phyloP scores from a whole-genome alignment of 2,888 invertebrate genomes.

The Synergus laeviventris region DNA sequence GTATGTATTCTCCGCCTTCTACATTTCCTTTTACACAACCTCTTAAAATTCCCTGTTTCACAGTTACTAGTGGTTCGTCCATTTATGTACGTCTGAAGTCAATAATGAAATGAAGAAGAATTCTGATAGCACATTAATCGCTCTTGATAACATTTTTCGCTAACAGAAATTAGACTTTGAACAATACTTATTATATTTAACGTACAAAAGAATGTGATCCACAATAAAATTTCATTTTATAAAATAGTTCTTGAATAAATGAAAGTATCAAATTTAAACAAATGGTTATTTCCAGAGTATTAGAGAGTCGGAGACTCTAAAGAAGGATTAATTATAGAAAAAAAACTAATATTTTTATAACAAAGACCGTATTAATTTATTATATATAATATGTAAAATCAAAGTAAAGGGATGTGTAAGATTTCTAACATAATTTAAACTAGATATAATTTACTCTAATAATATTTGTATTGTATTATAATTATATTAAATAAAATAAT shows the following conservation, averaged over 20 bases:
- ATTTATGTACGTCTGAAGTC: background rate
- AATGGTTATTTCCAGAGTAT: background rate
- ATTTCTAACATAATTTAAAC: background rate
- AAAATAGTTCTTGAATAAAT: background rate
- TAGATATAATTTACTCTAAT: background rate
- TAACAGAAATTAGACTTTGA: too few relatives aligned
- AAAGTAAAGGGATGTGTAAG: background rate
- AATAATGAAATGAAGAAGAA: background rate
- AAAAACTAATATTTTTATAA: background rate
- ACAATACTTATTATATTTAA: too few relatives aligned
- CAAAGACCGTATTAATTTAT: slow-evolving; percentile 6
- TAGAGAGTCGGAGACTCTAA: background rate
- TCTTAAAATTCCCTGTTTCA: slow-evolving; percentile 5
- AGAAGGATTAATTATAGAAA: slow-evolving; percentile 29
- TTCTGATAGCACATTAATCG: too few relatives aligned
- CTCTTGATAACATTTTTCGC: too few relatives aligned
- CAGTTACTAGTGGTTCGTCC: background rate
- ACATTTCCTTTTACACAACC: background rate
- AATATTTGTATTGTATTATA: background rate
- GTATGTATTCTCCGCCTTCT: background rate
- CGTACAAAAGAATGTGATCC: too few relatives aligned
- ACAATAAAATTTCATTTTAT: too few relatives aligned
- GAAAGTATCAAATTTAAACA: background rate
- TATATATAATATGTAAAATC: background rate
- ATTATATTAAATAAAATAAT: background rate